phyloP scores from a whole-genome alignment of 2,113 vertebrate genomes.

The Myxocyprinus asiaticus region DNA sequence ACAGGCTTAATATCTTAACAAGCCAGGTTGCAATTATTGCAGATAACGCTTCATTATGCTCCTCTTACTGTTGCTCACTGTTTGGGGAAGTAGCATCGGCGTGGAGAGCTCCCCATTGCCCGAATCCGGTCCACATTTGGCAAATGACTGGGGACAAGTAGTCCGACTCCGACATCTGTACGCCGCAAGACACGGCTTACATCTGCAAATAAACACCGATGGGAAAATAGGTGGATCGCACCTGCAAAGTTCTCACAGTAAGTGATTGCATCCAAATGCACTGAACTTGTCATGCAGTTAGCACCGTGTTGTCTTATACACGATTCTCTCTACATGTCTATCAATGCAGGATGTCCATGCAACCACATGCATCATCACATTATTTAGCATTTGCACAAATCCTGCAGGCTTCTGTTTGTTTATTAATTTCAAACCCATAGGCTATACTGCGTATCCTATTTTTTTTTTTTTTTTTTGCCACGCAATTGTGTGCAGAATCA shows the following conservation, averaged over 20 bases:
- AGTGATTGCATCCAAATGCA: constrained; percentile 63
- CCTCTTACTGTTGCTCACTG: constrained; percentile 44
- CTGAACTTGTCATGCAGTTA: too few relatives aligned
- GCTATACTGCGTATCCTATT: too few relatives aligned
- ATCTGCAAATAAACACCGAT: constrained; percentile 81
- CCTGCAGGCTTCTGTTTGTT: too few relatives aligned
- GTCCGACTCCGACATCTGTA: constrained; percentile 88
- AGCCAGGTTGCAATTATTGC: not conserved
- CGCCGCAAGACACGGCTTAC: constrained; percentile 79
- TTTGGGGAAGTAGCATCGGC: constrained; percentile 62
- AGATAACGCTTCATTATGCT: constrained; percentile 53
- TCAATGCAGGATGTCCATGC: too few relatives aligned
- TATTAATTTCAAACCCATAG: too few relatives aligned
- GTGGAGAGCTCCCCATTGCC: constrained; percentile 66
- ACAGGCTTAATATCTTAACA: not conserved
- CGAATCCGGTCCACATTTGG: constrained; percentile 80
- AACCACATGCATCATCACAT: too few relatives aligned
- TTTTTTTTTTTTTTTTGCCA: too few relatives aligned
- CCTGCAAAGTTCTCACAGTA: constrained; percentile 80
- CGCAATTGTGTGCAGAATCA: too few relatives aligned
- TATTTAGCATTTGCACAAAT: too few relatives aligned
- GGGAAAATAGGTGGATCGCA: constrained; percentile 81
- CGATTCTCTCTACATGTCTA: too few relatives aligned
- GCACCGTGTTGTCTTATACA: too few relatives aligned
- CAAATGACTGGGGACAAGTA: constrained; percentile 84